Conservation (phyloP, 53 echinoderm and acorn worm genomes). For the Holothuria leucospilota region DNA sequence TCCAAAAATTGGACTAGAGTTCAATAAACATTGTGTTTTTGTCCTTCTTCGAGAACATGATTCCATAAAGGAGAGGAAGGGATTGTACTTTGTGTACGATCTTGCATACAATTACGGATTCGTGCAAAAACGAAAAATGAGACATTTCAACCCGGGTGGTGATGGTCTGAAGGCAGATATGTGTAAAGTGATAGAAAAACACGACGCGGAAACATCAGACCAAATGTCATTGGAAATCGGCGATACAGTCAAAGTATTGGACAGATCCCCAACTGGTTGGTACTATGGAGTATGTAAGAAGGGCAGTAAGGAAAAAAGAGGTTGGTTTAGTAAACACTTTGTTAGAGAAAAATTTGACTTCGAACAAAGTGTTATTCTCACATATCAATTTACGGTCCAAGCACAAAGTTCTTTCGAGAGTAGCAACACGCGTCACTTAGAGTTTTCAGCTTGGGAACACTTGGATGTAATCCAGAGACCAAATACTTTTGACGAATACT, state of each 20-base stretch:
- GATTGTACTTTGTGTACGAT: too few relatives aligned
- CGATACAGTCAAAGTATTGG: background rate
- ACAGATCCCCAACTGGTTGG: constrained; percentile 19
- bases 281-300: background rate
- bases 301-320: background rate
- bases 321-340: constrained; percentile 18
- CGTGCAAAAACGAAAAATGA: too few relatives aligned
- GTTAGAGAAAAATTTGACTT: background rate
- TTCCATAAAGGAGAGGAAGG: too few relatives aligned
- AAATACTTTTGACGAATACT: background rate
- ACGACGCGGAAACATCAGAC: background rate
- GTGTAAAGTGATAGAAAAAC: background rate
- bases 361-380: background rate
- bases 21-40: too few relatives aligned
- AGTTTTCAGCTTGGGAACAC: background rate
- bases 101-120: too few relatives aligned
- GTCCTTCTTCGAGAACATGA: too few relatives aligned
- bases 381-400: constrained; percentile 17
- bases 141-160: too few relatives aligned
- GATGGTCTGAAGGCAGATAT: too few relatives aligned
- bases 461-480: constrained; percentile 8
- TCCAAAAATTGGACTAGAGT: too few relatives aligned
- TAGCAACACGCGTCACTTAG: background rate
- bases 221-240: background rate
- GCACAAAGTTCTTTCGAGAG: background rate